Evolutionary conservation across 2,113 vertebrate species (phyloP).

Genomic region (Ellobius talpinus): DNA sequence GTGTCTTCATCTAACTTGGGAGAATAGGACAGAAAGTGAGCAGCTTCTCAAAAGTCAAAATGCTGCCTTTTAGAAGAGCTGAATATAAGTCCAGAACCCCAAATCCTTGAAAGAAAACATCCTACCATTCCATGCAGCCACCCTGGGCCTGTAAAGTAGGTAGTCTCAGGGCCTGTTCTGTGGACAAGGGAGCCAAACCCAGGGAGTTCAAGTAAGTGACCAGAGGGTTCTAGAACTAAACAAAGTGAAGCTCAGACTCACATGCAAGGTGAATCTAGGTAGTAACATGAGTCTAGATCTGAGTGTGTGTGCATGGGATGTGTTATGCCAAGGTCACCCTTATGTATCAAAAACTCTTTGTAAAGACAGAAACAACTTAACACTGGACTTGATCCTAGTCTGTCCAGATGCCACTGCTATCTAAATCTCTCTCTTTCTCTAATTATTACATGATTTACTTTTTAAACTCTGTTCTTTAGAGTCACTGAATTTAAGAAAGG

Average conservation of each 20-base stretch:
- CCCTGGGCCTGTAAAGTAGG: no score
- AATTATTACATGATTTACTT: neutral
- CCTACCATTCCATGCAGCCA: neutral
- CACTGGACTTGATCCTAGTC: neutral
- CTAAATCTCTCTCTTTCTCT: neutral
- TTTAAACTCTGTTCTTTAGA: neutral
- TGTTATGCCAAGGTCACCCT: neutral
- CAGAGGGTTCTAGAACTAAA: neutral
- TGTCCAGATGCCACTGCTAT: neutral
- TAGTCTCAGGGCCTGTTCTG: no score
- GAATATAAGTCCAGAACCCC: neutral
- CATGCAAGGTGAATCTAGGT: no score
- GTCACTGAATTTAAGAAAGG: neutral
- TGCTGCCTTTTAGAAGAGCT: neutral
- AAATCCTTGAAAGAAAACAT: neutral
- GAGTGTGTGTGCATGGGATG: neutral
- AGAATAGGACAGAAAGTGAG: neutral
- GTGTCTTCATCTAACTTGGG: neutral
- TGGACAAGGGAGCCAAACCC: no score
- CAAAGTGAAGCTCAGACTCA: neutral
- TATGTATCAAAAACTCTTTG: neutral
- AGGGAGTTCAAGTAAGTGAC: neutral
- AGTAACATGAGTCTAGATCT: neutral
- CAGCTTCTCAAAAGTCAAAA: neutral
- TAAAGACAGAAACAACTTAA: neutral